Evolutionary conservation across 2,113 vertebrate species (phyloP).

Genomic region (Tetrao urogallus): DNA sequence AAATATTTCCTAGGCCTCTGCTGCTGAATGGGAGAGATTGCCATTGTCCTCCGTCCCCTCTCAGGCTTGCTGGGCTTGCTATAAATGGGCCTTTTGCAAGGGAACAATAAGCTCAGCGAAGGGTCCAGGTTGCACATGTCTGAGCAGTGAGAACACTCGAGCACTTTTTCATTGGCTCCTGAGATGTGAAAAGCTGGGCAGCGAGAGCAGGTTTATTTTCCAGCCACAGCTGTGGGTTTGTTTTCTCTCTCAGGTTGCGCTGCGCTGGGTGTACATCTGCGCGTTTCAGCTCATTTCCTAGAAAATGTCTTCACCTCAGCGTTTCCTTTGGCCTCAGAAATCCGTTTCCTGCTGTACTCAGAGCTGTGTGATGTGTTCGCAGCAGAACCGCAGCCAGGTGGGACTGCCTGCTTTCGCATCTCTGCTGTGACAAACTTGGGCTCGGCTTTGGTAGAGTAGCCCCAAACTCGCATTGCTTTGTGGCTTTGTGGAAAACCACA

Average conservation of each 20-base stretch:
- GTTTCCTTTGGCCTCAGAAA: conserved; percentile 25
- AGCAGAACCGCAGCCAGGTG: conserved; percentile 23
- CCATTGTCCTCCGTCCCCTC: conserved; percentile 85
- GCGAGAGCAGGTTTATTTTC: conserved; percentile 61
- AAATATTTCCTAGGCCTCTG: conserved; percentile 84
- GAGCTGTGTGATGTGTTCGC: background rate
- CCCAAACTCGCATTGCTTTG: background rate
- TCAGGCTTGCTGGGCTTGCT: conserved; percentile 80
- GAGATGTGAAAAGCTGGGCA: conserved; percentile 62
- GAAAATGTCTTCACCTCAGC: conserved; percentile 16
- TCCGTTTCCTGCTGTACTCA: background rate
- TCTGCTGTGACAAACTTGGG: background rate
- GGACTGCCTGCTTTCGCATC: background rate
- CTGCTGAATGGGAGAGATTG: conserved; percentile 82
- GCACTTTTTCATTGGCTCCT: conserved; percentile 75
- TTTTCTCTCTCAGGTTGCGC: conserved; percentile 36
- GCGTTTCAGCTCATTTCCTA: conserved; percentile 43
- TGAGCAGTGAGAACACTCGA: conserved; percentile 81
- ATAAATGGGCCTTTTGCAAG: conserved; percentile 88
- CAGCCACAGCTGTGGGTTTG: conserved; percentile 60
- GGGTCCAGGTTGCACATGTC: conserved; percentile 87
- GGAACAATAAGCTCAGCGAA: conserved; percentile 86
- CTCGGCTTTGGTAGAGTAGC: background rate
- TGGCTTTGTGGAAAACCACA: conserved; percentile 12
- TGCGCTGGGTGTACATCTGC: conserved; percentile 41